Evolutionary conservation across 2,113 vertebrate species (phyloP), one percentile per base, ranked within the genome.

Genomic region (Alosa alosa): DNA sequence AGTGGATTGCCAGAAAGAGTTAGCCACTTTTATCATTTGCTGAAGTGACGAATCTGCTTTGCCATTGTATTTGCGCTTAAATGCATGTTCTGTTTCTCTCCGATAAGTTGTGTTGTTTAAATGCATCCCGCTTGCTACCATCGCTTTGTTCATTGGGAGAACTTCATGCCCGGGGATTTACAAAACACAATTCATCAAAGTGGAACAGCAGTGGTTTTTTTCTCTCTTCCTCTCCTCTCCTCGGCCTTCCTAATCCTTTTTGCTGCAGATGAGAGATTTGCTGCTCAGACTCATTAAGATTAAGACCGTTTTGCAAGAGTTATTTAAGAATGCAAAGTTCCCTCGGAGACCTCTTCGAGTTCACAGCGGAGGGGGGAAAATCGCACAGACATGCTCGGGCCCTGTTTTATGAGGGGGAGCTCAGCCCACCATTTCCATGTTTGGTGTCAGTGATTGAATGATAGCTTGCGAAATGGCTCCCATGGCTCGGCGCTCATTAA

Each of bases 171-270:
- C 91, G 88, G 93, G 95, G 95, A 95, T 96, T 96, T 95, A 94
- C 93, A 91, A 94, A 94, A 96, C 94, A 95, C 94, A 95, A 96
- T 95, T 95, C 94, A 95, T 96, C 95, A 95, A 95, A 95, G 95
- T 93, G 93, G 94, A 95, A 94, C 91, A 90, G 90, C 90, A 89
- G 90, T 89, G 93, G 90, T 94, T 92, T 90, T 92, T 91, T 85
- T 89, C 52, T 20, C n/a, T 39, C 49, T 36, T 95, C 92, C 93
- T 95, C 72, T 78, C 31, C 72, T 78, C 75, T 85, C 57, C 82
- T 39, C 50, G 92, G 91, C 92, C 92, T 95, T 95, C 92, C 93
- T 95, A 95, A 95, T 95, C 95, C 93, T 94, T 95, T 95, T 92
- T 93, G 92, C 93, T 91, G 92, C 94, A 94, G 95, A 95, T 95